Conservation (phyloP, 2,888 invertebrate genomes). For the Agrilus mali region DNA sequence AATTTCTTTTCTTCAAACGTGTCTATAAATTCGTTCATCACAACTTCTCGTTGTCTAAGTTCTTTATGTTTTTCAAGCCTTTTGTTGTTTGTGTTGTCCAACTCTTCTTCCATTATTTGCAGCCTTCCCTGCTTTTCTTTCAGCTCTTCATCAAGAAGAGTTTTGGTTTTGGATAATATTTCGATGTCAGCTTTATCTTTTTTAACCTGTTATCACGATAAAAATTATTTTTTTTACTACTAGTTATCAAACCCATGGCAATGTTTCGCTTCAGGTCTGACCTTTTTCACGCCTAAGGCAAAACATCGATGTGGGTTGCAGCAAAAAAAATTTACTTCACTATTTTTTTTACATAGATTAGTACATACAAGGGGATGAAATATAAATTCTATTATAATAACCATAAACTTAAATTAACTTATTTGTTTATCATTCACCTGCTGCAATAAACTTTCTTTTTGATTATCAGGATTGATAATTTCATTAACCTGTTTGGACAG, state of each 20-base stretch:
- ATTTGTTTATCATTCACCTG: slow-evolving; percentile 12
- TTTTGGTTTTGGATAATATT: slow-evolving; percentile 16
- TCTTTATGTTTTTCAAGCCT: slow-evolving; percentile 20
- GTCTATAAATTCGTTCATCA: slow-evolving; percentile 14
- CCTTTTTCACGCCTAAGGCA: too few species aligned
- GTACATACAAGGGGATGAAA: too few species aligned
- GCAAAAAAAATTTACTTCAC: too few species aligned
- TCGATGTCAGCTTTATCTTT: slow-evolving; percentile 21
- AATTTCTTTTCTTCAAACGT: slow-evolving; percentile 7
- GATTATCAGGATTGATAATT: slow-evolving; percentile 19
- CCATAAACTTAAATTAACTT: too few species aligned
- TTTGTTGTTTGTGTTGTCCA: slow-evolving; percentile 19
- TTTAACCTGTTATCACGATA: slow-evolving; percentile 15
- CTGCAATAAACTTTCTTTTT: slow-evolving; percentile 19
- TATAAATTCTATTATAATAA: too few species aligned
- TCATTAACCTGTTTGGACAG: slow-evolving; percentile 17
- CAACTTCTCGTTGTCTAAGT: slow-evolving; percentile 17
- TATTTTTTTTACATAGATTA: too few species aligned
- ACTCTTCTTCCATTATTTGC: slow-evolving; percentile 15
- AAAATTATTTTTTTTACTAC: not conserved
- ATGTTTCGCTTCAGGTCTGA: too few species aligned
- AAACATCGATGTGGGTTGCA: too few species aligned
- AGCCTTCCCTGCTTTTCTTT: slow-evolving; percentile 14
- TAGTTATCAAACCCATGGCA: too few species aligned
- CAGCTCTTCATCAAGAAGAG: slow-evolving; percentile 15